phyloP scores from a whole-genome alignment of 2,113 vertebrate genomes.

The Camelus dromedarius region DNA sequence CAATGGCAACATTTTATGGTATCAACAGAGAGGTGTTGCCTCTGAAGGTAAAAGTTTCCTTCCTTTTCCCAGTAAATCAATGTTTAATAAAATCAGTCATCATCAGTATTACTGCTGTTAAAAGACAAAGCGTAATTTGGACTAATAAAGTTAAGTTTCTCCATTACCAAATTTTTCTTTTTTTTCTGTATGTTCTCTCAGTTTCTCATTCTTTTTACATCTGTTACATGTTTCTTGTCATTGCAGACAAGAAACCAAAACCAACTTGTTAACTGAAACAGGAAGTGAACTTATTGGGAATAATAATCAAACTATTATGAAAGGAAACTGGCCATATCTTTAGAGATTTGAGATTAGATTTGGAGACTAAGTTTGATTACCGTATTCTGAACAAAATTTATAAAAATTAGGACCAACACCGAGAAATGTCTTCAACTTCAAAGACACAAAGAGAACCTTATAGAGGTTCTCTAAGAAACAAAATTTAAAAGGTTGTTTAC shows the following conservation, averaged over 20 bases:
- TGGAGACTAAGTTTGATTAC: background rate
- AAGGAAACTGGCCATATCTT: conserved; percentile 11
- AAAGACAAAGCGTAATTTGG: background rate
- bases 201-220: background rate
- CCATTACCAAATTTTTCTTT: background rate
- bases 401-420: background rate
- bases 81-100: background rate
- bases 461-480: background rate
- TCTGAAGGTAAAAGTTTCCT: conserved; percentile 86
- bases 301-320: background rate
- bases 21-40: conserved; percentile 90
- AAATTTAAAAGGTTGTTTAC: background rate
- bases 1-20: conserved; percentile 89
- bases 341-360: background rate
- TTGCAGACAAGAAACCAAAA: background rate
- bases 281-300: background rate
- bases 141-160: background rate
- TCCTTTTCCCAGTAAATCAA: background rate
- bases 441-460: background rate
- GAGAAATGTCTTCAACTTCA: conserved; percentile 26
- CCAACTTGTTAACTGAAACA: background rate
- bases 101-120: background rate
- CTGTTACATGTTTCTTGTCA: background rate
- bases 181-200: background rate
- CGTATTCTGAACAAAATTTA: background rate